Base-by-base conservation (phyloP, 2,797 vertebrate genomes). In the Tokudaia muenninki region DNA sequence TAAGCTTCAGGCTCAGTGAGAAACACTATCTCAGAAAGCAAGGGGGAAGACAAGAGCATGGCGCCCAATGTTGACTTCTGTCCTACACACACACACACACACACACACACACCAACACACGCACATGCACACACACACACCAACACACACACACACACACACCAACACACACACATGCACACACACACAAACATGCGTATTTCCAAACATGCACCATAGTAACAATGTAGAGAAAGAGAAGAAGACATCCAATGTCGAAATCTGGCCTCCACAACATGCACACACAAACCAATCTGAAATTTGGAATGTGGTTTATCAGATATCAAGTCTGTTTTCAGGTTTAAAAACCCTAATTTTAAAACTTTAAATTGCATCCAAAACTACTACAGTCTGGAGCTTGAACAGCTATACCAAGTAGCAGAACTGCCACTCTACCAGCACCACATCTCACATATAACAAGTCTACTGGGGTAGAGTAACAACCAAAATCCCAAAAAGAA, bases 301-400 rank as follows among this genome's bases (percentile, higher is more conserved):
- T 37, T 55, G 44, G 7, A 87, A 87, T 24, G 21, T 87, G 65
- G 47, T 72, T 55, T 50, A 72, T 41, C 31, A 92, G 65, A 89
- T 72, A 90, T 17, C 55, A 87, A 90, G 6, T 70, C 47, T 87
- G 80, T 77, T 75, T 59, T 61, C 55, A 95, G 24, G 11, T 77
- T 50, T 87, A 91, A 92, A 81, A 90, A 92, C 5, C 67, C 34
- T 92, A n/a, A 74, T 52, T 67, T 94, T 88, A 78, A 17, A 67
- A 93, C 34, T 87, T 75, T 80, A 95, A 96, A 80, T 67, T 77
- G 63, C 75, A 94, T 90, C 21, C 67, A 81, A 14, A 92, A 96
- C 78, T 90, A 92, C 84, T 70, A 80, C 10, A 92, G 75, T 9
- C 29, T 82, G 72, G 83, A 17, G 19, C 78, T n/a, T 44, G 34